Conservation (phyloP, 2,797 vertebrate species). For the Bothrops alternatus region DNA sequence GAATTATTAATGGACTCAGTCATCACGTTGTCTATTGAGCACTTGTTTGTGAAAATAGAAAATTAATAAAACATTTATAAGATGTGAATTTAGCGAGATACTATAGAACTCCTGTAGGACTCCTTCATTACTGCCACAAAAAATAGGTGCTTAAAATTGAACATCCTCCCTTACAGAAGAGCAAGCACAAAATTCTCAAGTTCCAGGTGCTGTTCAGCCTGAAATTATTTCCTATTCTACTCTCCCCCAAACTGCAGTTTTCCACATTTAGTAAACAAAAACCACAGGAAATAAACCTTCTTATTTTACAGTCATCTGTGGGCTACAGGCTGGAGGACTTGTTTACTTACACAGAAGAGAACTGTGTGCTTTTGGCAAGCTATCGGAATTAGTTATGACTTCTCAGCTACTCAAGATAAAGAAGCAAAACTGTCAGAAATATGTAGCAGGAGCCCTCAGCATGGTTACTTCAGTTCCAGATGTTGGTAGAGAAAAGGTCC, state of each 20-base stretch:
- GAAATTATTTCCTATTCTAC: constrained; percentile 27
- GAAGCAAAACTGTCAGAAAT: neutral
- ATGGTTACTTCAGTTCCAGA: neutral
- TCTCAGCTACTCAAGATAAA: constrained; percentile 37
- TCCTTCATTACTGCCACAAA: neutral
- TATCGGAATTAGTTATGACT: constrained; percentile 24
- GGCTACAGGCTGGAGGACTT: constrained; percentile 29
- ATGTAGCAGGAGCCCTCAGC: fast-evolving
- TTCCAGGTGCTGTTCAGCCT: neutral
- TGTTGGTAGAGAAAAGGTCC: neutral
- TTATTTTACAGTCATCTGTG: constrained; percentile 35
- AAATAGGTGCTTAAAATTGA: neutral
- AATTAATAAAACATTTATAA: no score
- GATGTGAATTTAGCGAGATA: no score
- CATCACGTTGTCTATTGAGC: no score
- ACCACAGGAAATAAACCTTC: constrained; percentile 3
- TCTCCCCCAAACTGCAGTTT: neutral
- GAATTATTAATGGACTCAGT: no score
- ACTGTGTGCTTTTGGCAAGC: neutral
- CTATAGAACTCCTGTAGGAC: neutral
- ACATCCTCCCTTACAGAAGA: neutral
- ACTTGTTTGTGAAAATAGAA: no score
- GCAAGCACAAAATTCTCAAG: neutral
- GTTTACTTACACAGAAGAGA: constrained; percentile 4
- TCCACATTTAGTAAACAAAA: neutral